Percentiles rank a stretch among this genome's conserved stretches.
Conservation (phyloP, 1,140 invertebrate species). For the Triops cancriformis region DNA sequence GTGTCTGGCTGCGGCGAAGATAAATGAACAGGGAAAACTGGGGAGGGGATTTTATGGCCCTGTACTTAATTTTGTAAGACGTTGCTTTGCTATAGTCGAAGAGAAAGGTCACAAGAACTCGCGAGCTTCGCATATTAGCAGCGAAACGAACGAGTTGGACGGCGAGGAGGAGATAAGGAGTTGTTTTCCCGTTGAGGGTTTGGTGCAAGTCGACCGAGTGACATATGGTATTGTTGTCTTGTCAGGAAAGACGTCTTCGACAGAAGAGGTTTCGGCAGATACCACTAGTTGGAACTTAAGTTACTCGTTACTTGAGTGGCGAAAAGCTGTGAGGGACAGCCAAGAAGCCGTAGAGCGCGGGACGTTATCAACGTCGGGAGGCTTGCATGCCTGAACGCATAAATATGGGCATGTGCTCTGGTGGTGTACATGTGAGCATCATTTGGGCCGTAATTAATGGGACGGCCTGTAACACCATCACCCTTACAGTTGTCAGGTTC, state of each 20-base stretch:
- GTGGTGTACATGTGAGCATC: background rate
- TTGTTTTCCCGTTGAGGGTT: conserved; percentile 1
- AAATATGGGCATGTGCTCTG: background rate
- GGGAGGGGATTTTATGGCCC: background rate
- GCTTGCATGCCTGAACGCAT: background rate
- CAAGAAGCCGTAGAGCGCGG: background rate
- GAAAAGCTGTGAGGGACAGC: background rate
- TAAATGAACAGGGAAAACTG: background rate
- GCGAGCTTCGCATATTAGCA: background rate
- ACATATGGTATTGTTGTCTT: conserved; percentile 10
- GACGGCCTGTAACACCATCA: background rate
- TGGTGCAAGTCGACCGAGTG: background rate
- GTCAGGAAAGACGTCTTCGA: background rate
- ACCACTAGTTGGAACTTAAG: background rate
- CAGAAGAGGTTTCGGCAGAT: background rate
- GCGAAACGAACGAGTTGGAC: background rate
- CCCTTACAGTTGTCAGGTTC: background rate
- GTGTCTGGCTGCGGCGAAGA: background rate
- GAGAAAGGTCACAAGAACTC: background rate
- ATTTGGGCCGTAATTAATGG: background rate
- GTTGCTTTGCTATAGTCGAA: background rate
- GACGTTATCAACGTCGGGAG: background rate
- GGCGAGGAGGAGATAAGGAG: background rate
- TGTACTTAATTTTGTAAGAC: background rate
- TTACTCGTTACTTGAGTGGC: background rate